A percentile compares a stretch with the other conserved stretches of the same genome.
Conservation (phyloP, 2,888 invertebrate genomes). For the Furcula furcula region DNA sequence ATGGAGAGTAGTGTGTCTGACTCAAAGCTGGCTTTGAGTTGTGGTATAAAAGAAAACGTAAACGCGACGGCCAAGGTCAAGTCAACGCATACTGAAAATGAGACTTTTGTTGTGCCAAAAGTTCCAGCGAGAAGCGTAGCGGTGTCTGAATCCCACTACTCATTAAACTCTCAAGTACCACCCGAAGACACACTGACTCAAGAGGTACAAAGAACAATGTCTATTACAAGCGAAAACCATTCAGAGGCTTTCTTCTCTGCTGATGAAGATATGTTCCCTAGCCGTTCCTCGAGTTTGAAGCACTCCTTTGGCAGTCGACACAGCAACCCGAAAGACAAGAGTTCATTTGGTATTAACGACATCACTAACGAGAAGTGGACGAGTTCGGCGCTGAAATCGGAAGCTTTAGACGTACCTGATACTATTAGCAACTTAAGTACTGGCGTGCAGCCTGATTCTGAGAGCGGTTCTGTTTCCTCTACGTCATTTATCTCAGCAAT, state of each 20-base stretch:
- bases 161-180: conserved; percentile 80
- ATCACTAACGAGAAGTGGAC: conserved; percentile 67
- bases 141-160: conserved; percentile 86
- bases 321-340: conserved; percentile 73
- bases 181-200: conserved; percentile 82
- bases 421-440: conserved; percentile 67
- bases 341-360: conserved; percentile 79
- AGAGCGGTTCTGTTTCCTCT: conserved; percentile 90
- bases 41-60: conserved; percentile 81
- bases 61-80: conserved; percentile 50
- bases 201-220: conserved; percentile 91
- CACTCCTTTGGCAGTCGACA: conserved; percentile 82
- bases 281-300: conserved; percentile 85
- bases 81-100: conserved; percentile 41
- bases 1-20: conserved; percentile 92
- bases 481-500: conserved; percentile 94
- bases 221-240: conserved; percentile 94
- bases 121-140: conserved; percentile 76
- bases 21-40: conserved; percentile 91
- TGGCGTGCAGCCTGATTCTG: conserved; percentile 84
- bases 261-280: conserved; percentile 91
- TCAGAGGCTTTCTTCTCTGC: conserved; percentile 97
- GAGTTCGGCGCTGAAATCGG: conserved; percentile 59
- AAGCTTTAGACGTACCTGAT: conserved; percentile 57
- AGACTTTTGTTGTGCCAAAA: conserved; percentile 62